Conservation (phyloP, 2,888 invertebrate species). For the Ophonus ardosiacus region DNA sequence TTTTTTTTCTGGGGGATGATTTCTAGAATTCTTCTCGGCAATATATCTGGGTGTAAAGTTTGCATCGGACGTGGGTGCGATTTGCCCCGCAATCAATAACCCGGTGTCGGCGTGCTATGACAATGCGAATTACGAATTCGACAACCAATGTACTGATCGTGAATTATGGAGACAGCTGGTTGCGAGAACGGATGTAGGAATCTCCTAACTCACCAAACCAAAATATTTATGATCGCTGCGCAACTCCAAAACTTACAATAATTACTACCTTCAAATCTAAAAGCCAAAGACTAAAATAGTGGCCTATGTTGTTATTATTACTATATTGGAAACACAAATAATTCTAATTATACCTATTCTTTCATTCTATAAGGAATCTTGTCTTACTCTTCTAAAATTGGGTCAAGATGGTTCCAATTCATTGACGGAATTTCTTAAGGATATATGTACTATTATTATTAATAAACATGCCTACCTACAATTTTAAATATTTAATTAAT, state of each 20-base stretch:
- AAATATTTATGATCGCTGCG: conserved; percentile 11
- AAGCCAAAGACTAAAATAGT: no score
- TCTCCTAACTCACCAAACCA: conserved; percentile 20
- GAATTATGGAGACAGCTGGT: conserved; percentile 58
- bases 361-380: no score
- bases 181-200: conserved; percentile 27
- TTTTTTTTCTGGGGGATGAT: neutral
- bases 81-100: conserved; percentile 48
- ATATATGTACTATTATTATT: no score
- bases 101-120: conserved; percentile 51
- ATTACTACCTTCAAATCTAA: no score
- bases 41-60: neutral
- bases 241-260: neutral
- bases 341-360: no score
- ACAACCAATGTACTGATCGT: conserved; percentile 58
- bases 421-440: no score
- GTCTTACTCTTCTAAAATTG: no score
- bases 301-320: no score
- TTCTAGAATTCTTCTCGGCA: neutral
- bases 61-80: neutral
- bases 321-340: no score
- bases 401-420: no score
- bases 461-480: no score
- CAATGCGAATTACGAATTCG: conserved; percentile 59
- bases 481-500: no score